Evolutionary conservation across 2,888 invertebrate species (phyloP).

Genomic region (Tipula vernalis): DNA sequence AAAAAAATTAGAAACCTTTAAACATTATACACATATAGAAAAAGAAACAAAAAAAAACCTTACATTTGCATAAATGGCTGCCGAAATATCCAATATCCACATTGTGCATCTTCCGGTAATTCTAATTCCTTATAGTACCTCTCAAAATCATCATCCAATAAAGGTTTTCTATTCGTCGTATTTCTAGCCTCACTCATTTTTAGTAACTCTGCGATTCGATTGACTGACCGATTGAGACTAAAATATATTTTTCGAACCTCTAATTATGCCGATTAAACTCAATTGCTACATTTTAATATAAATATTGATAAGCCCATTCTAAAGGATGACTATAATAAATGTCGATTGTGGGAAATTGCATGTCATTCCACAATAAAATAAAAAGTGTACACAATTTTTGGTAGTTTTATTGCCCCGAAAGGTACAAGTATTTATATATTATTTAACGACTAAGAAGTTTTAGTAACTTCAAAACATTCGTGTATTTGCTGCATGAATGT

Average conservation of each 20-base stretch:
- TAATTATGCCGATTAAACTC: background rate
- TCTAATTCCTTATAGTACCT: background rate
- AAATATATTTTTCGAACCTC: background rate
- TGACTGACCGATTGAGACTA: background rate
- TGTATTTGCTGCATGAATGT: background rate
- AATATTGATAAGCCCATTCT: background rate
- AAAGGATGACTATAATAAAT: background rate
- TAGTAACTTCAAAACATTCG: background rate
- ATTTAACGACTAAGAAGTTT: background rate
- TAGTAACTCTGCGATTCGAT: background rate
- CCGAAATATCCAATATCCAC: slow-evolving; percentile 41
- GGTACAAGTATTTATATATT: background rate
- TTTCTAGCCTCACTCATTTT: background rate
- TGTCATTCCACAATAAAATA: background rate
- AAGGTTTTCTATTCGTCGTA: background rate
- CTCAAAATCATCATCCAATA: background rate
- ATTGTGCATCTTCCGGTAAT: slow-evolving; percentile 41
- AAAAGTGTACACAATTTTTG: background rate
- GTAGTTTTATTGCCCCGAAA: background rate
- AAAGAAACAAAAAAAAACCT: background rate
- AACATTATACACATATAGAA: background rate
- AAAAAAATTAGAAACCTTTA: background rate
- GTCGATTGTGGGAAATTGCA: background rate
- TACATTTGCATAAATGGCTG: slow-evolving; percentile 38
- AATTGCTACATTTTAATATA: background rate